Evolutionary conservation across 37 sponge, comb jelly and placozoan species (phyloP), one percentile per base, ranked within the genome.

Genomic region (Dysidea cf. avara): DNA sequence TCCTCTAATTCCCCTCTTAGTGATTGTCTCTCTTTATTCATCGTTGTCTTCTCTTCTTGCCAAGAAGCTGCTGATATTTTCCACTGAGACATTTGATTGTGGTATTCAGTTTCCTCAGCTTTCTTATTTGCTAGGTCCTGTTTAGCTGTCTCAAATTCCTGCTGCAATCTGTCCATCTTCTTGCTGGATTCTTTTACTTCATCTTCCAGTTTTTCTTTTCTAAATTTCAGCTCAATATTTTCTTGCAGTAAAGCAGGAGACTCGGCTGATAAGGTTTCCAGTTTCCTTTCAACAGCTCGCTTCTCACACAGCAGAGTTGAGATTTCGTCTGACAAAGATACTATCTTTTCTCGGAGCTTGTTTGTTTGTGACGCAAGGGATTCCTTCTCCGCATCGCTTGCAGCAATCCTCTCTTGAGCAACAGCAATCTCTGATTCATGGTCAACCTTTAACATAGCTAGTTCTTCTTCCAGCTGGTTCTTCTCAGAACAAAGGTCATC

Each of bases 211-310:
- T n/a, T n/a, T n/a, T n/a, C n/a, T n/a, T n/a, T n/a, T n/a, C n/a
- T n/a, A 16, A 62, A 56, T 46, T 73, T 89, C 0, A 77, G 40
- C 14, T 83, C 75, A 30, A 78, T 43, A 11, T 69, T 72, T 60
- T 83, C 76, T 11, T 79, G 73, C 14, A 58, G 51, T 22, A 89
- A 59, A n/a, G 39, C 62, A n/a, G n/a, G n/a, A n/a, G n/a, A n/a
- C n/a, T n/a, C n/a, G n/a, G n/a, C n/a, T 2, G 69, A 47, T 28
- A 68, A 20, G 2, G 69, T 34, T 50, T 68, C 69, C 13, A 68
- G 53, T 25, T 68, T 68, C 31, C 51, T 68, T 53, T 68, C 69
- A 29, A 68, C 28, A 17, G 32, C 5, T 68, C 69, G 48, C 69
- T 68, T 68, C 17, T 68, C 69, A 17, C 32, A 24, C 17, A 68